phyloP scores from a whole-genome alignment of 2,888 invertebrate genomes.

The Seira ritae region DNA sequence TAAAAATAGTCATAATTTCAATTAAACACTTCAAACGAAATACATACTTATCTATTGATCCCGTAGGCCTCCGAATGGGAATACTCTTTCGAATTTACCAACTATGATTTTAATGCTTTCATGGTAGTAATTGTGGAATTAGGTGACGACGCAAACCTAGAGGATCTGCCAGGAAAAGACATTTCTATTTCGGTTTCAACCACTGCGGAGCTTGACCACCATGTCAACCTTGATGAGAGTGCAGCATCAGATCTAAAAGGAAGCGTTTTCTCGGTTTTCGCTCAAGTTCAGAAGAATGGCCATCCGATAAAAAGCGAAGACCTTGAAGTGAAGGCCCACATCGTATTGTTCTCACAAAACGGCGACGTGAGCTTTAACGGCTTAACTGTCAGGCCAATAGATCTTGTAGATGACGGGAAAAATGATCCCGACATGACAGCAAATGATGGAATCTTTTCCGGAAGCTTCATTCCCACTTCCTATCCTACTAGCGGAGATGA shows the following conservation, averaged over 20 bases:
- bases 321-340: constrained; percentile 24
- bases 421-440: constrained; percentile 34
- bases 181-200: constrained; percentile 12
- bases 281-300: constrained; percentile 41
- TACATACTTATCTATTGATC: neutral
- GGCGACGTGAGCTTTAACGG: neutral
- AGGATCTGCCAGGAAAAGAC: too few relatives aligned
- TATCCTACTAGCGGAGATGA: neutral
- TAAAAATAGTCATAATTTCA: too few relatives aligned
- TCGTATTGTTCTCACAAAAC: neutral
- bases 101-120: neutral
- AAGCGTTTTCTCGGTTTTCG: constrained; percentile 24
- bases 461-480: neutral
- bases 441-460: constrained; percentile 49
- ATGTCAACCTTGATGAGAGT: constrained; percentile 4
- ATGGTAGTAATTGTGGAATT: constrained; percentile 26
- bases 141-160: neutral
- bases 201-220: neutral
- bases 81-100: neutral
- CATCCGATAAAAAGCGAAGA: constrained; percentile 35
- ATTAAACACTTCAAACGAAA: too few relatives aligned
- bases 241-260: constrained; percentile 22
- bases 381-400: neutral
- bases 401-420: constrained; percentile 23
- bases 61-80: constrained; percentile 17